Evolutionary conservation across 2,113 vertebrate genomes (phyloP).

Genomic region (Maylandia zebra): DNA sequence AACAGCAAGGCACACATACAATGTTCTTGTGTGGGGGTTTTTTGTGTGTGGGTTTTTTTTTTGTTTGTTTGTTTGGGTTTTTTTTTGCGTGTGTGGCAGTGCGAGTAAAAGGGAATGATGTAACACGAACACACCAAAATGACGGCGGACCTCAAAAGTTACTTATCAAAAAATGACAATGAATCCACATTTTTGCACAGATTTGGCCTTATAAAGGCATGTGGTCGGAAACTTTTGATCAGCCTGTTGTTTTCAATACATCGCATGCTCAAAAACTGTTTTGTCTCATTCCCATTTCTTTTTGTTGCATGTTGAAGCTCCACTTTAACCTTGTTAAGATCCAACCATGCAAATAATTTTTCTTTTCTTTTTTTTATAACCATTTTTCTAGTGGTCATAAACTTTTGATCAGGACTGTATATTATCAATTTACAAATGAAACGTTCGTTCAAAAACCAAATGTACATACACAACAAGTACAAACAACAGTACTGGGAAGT

Average conservation of each 20-base stretch:
- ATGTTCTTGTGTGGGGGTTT: accelerated
- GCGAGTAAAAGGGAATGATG: background rate
- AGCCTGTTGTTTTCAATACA: background rate
- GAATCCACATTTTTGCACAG: background rate
- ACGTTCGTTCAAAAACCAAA: background rate
- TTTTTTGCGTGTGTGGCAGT: background rate
- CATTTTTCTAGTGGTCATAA: background rate
- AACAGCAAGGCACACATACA: background rate
- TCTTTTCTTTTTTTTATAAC: background rate
- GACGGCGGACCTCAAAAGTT: background rate
- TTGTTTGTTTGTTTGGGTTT: too few relatives aligned
- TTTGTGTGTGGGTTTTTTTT: too few relatives aligned
- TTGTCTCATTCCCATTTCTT: background rate
- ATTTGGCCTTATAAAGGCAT: background rate
- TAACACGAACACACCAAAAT: background rate
- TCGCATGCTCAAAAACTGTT: background rate
- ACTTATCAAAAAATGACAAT: background rate
- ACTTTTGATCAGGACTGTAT: background rate
- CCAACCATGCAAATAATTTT: background rate
- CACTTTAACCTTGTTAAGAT: background rate
- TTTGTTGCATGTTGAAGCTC: background rate
- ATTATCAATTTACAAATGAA: background rate
- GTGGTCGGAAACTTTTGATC: background rate
- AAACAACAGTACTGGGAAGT: background rate
- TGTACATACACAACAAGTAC: accelerated